Evolutionary conservation across 2,113 vertebrate genomes (phyloP).

Genomic region (Solea solea): DNA sequence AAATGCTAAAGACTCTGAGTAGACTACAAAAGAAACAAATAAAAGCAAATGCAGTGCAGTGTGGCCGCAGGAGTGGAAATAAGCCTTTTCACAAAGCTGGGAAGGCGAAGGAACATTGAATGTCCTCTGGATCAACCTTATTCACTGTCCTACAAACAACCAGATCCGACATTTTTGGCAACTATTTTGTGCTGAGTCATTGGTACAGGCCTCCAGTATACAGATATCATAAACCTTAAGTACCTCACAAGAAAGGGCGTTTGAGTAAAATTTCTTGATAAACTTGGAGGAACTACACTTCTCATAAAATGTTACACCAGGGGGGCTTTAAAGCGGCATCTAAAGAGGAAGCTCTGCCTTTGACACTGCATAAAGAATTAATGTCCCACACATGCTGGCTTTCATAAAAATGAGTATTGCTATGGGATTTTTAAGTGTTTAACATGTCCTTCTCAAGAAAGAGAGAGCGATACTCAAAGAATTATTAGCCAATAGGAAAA

Average conservation of each 20-base stretch:
- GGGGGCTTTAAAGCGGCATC: conserved; percentile 31
- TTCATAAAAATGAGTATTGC: conserved; percentile 32
- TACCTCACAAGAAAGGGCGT: conserved; percentile 33
- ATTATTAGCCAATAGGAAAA: background rate
- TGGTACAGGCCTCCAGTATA: conserved; percentile 14
- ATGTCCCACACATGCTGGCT: conserved; percentile 10
- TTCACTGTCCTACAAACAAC: conserved; percentile 20
- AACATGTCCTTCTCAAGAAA: conserved; percentile 4
- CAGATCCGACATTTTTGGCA: conserved; percentile 34
- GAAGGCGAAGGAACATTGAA: conserved; percentile 24
- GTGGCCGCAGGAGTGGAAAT: conserved; percentile 25
- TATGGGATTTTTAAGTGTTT: conserved; percentile 5
- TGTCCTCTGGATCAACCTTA: conserved; percentile 35
- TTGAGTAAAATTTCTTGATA: conserved; percentile 50
- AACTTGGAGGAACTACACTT: conserved; percentile 30
- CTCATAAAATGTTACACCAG: conserved; percentile 34
- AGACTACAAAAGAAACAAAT: conserved; percentile 22
- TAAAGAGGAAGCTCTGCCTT: conserved; percentile 30
- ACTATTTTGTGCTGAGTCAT: conserved; percentile 45
- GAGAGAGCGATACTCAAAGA: conserved; percentile 17
- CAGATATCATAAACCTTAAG: conserved; percentile 29
- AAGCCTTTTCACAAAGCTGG: conserved; percentile 30
- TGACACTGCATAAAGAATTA: conserved; percentile 16
- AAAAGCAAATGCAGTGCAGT: conserved; percentile 25
- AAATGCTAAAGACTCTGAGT: conserved; percentile 36